A percentile compares a stretch with the other conserved stretches of the same genome.
Evolutionary conservation across 2,113 vertebrate species (phyloP).

Genomic region (Eulemur macaco): DNA sequence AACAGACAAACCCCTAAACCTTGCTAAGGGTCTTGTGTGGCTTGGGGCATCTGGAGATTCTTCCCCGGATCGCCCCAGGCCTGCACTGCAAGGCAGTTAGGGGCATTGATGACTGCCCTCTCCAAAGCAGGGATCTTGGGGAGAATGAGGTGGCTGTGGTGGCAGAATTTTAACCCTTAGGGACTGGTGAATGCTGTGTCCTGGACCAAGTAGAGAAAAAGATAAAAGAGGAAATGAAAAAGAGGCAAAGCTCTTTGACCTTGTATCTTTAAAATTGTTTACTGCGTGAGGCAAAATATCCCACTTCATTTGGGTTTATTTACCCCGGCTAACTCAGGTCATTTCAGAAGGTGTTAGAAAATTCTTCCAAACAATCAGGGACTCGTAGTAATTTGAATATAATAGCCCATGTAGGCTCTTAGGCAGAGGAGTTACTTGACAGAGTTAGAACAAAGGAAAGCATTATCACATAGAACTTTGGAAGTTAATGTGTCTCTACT

Average conservation of each 20-base stretch:
- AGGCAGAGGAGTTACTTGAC: not conserved
- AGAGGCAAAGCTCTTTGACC: not conserved
- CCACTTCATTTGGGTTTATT: not conserved
- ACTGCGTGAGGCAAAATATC: not conserved
- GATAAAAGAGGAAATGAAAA: not conserved
- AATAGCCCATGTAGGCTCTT: not conserved
- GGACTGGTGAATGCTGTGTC: not conserved
- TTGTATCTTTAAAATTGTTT: not conserved
- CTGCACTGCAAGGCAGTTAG: not conserved
- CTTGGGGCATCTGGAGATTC: not conserved
- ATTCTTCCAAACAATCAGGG: not conserved
- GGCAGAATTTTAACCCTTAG: not conserved
- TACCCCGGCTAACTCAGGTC: not conserved
- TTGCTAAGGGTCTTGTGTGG: not conserved
- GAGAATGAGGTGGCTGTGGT: not conserved
- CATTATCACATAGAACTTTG: not conserved
- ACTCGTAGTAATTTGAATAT: conserved; percentile 8
- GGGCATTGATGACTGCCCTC: not conserved
- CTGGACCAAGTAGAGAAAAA: not conserved
- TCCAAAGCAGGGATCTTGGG: not conserved
- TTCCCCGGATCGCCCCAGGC: not conserved
- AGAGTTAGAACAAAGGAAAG: conserved; percentile 12
- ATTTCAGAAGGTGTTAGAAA: conserved; percentile 15
- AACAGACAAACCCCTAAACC: not conserved
- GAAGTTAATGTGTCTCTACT: not conserved